phyloP scores from a whole-genome alignment of 1,140 invertebrate species.

The Saccostrea echinata region DNA sequence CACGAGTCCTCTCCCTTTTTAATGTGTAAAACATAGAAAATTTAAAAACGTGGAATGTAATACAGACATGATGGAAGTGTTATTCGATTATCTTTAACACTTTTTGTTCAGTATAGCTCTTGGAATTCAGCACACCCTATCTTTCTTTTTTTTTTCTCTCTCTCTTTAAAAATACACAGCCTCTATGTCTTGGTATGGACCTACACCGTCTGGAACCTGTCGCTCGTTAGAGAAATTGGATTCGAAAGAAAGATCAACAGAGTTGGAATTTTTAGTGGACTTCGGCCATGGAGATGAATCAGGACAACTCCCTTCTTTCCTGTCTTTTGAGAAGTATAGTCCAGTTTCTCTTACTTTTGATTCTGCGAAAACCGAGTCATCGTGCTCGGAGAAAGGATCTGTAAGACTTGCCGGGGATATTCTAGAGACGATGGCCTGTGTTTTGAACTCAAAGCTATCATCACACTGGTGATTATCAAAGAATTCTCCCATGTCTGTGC shows the following conservation, averaged over 20 bases:
- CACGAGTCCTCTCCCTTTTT: too few relatives aligned
- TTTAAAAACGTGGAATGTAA: too few relatives aligned
- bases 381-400: slow-evolving; percentile 45
- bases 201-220: neutral
- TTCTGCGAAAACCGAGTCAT: neutral
- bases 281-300: slow-evolving; percentile 39
- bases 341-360: neutral
- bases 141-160: too few relatives aligned
- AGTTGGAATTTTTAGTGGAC: neutral
- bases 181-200: slow-evolving; percentile 6
- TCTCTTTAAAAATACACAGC: neutral
- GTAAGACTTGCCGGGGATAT: slow-evolving; percentile 44
- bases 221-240: slow-evolving; percentile 25
- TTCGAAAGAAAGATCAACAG: slow-evolving; percentile 20
- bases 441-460: slow-evolving; percentile 47
- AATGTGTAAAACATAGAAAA: too few relatives aligned
- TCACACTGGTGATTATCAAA: slow-evolving; percentile 43
- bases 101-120: too few relatives aligned
- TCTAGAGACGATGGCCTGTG: slow-evolving; percentile 55
- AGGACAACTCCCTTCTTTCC: neutral
- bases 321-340: neutral
- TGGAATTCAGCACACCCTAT: too few relatives aligned
- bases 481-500: slow-evolving; percentile 25
- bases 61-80: too few relatives aligned
- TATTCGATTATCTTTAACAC: too few relatives aligned